phyloP scores from a whole-genome alignment of 2,888 invertebrate species.

The Hipparchia semele region DNA sequence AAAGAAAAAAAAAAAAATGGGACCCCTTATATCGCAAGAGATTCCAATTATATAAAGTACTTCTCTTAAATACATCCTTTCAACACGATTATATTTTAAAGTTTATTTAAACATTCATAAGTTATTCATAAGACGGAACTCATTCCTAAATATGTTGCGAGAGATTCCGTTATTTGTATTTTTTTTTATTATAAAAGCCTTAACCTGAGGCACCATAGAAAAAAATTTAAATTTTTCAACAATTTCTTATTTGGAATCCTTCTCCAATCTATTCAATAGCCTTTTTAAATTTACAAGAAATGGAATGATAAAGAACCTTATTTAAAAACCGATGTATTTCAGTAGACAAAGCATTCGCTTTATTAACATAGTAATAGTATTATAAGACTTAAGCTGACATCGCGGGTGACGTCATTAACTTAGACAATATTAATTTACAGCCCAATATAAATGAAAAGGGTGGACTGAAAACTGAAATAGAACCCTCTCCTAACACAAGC shows the following conservation, averaged over 20 bases:
- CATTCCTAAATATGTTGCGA: conserved; percentile 38
- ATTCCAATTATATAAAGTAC: conserved; percentile 22
- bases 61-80: conserved; percentile 5
- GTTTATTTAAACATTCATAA: conserved; percentile 20
- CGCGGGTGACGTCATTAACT: background rate
- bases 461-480: too few relatives aligned
- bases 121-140: conserved; percentile 29
- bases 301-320: conserved; percentile 34
- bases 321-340: background rate
- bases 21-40: conserved; percentile 14
- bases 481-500: too few relatives aligned
- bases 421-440: background rate
- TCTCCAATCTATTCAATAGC: conserved; percentile 1
- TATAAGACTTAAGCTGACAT: background rate
- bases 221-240: conserved; percentile 12
- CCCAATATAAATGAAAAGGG: too few relatives aligned
- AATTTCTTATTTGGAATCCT: conserved; percentile 5
- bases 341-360: conserved; percentile 1
- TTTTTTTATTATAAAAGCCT: conserved; percentile 7
- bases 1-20: conserved; percentile 12
- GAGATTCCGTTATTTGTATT: conserved; percentile 39
- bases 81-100: conserved; percentile 13
- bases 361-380: background rate
- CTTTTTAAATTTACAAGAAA: conserved; percentile 23
- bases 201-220: conserved; percentile 25